A percentile compares a stretch with the other conserved stretches of the same genome.
Conservation (phyloP, 23 tunicate genomes). For the Trididemnum nubilum region DNA sequence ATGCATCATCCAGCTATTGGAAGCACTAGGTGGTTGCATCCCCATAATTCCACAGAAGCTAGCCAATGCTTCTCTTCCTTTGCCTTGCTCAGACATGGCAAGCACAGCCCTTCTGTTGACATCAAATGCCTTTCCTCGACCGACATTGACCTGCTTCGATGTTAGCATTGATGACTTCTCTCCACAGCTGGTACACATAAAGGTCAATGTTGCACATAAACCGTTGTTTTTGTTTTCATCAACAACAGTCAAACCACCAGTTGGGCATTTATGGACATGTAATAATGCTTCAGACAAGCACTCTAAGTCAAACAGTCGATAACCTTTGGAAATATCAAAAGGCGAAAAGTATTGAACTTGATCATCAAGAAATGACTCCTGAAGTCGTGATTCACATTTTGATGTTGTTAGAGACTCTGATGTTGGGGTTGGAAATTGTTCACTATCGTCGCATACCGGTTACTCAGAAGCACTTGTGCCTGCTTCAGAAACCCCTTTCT, state of each 20-base stretch:
- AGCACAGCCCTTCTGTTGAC: not conserved
- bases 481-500: not conserved
- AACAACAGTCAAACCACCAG: constrained; percentile 14
- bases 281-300: not conserved
- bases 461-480: too few relatives aligned
- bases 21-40: not conserved
- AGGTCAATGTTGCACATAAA: not conserved
- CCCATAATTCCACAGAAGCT: constrained; percentile 7
- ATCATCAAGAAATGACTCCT: not conserved
- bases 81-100: not conserved
- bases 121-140: not conserved
- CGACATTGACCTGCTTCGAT: not conserved
- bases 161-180: not conserved
- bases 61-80: constrained; percentile 4
- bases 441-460: too few relatives aligned
- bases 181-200: constrained; percentile 18
- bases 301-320: not conserved
- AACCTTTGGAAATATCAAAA: not conserved
- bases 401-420: too few relatives aligned
- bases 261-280: not conserved
- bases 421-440: not conserved
- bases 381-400: too few relatives aligned
- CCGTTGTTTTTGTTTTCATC: constrained; percentile 18
- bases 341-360: not conserved
- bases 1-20: not conserved